Base-by-base conservation (phyloP, 2,797 vertebrate species). In the Micropoecilia bifurca region DNA sequence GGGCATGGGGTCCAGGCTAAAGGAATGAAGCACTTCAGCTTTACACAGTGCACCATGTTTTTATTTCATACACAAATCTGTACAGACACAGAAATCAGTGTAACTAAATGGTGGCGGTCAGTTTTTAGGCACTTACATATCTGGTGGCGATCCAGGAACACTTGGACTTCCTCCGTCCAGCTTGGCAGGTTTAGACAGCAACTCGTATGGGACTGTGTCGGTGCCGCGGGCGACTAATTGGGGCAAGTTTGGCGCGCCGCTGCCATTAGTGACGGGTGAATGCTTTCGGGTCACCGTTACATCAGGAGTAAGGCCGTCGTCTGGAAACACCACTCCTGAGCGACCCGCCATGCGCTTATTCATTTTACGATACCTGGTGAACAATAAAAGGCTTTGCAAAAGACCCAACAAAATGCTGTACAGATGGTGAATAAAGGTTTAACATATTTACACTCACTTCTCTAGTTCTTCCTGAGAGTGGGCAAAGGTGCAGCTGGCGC, bases 381-480 rank as follows among this genome's bases (percentile, higher is more conserved):
- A 53, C 53, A 69, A 10, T 10, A 28, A 61, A 18, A 63, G 22
- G 33, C 13, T 30, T 50, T 4, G 59, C 0, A n/a, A 71, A 18
- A 74, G 3, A 33, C 28, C 74, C 8, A 39, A 22, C 53, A 46
- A 43, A 25, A 3, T 43, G 28, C 18, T 10, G 33, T 1, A 68
- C 28, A 14, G 22, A 43, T 55, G 2, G 4, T 14, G 33, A 25
- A n/a, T 41, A 41, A 69, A 71, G 43, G 7, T 16, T 39, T 12
- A 4, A 22, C 14, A 14, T 1, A 41, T 14, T 48, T 1, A 74
- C 5, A 86, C 98, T 97, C 90, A 99, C 99, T 99, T 99, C 93
- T 99, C 99, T 80, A 99, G 96, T 92, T 99, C 99, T 94, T 99
- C 98, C 94, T 99, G 99, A 69, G 99, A 99, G 91, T 99, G 99